Percentiles rank a stretch among this genome's conserved stretches.
Evolutionary conservation across 1,140 invertebrate genomes (phyloP).

Genomic region (Rhopalosiphum maidis): DNA sequence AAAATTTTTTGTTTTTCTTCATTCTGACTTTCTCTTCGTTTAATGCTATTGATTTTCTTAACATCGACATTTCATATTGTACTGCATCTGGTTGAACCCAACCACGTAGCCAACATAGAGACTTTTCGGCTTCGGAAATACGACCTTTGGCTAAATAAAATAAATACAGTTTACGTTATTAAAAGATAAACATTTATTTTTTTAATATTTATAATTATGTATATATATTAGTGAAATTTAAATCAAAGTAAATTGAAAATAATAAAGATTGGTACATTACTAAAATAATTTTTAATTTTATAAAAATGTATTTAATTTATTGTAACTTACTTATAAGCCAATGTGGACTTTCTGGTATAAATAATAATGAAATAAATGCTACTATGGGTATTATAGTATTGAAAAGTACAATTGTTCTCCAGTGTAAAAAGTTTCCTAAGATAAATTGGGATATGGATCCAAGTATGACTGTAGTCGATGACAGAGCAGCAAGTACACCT

Average conservation of each 20-base stretch:
- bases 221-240: background rate
- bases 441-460: slow-evolving; percentile 71
- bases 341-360: slow-evolving; percentile 79
- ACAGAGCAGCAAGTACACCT: slow-evolving; percentile 75
- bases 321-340: slow-evolving; percentile 69
- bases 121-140: slow-evolving; percentile 64
- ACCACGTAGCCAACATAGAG: slow-evolving; percentile 73
- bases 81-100: slow-evolving; percentile 68
- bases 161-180: background rate
- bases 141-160: slow-evolving; percentile 61
- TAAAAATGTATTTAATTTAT: background rate
- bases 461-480: slow-evolving; percentile 74
- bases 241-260: background rate
- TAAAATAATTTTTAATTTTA: background rate
- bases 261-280: background rate
- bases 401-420: slow-evolving; percentile 73
- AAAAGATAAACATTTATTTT: too few species aligned
- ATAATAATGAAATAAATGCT: slow-evolving; percentile 70
- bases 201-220: background rate
- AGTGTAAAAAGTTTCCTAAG: slow-evolving; percentile 72
- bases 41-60: slow-evolving; percentile 62
- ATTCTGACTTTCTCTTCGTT: slow-evolving; percentile 59
- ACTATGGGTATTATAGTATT: slow-evolving; percentile 73
- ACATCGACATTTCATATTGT: slow-evolving; percentile 67
- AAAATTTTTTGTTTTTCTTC: slow-evolving; percentile 56